These are phyloP conservation scores for Blennius ocellaris DNA, from an alignment of 2,113 vertebrate species.

Conservation along the genomic window DNA sequence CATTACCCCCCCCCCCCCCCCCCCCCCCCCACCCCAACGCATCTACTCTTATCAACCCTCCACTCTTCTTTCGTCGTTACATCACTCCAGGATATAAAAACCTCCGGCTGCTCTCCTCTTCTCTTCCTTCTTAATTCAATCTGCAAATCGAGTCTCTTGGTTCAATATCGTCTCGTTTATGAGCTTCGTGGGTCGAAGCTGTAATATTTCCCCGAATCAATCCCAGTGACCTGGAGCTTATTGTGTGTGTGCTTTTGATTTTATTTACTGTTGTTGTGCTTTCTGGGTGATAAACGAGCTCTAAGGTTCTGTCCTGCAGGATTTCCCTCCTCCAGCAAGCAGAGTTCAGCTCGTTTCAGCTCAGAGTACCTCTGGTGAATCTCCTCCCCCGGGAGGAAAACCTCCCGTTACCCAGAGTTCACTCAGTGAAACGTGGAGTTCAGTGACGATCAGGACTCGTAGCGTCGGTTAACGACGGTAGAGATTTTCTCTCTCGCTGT, in stretches of 20 bases:
- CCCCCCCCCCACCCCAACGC: not conserved
- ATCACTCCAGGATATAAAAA: slow-evolving; percentile 44
- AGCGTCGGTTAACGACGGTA: too few relatives aligned
- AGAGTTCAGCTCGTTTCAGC: too few relatives aligned
- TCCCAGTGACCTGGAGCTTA: slow-evolving; percentile 5
- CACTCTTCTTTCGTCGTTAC: slow-evolving; percentile 31
- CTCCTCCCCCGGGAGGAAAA: too few relatives aligned
- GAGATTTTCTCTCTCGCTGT: too few relatives aligned
- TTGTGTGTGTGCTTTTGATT: slow-evolving; percentile 2
- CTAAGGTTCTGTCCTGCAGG: too few relatives aligned
- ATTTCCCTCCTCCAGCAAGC: too few relatives aligned
- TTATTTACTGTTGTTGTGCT: not conserved
- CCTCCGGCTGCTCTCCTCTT: slow-evolving; percentile 23
- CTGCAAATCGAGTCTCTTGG: slow-evolving; percentile 52
- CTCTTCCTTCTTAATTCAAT: slow-evolving; percentile 60
- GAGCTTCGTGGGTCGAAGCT: slow-evolving; percentile 36
- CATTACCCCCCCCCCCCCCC: too few relatives aligned
- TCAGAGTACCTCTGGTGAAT: too few relatives aligned
- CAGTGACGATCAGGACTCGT: too few relatives aligned
- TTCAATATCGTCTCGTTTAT: slow-evolving; percentile 60
- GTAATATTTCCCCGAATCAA: slow-evolving; percentile 36
- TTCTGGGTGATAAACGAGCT: slow-evolving; percentile 1
- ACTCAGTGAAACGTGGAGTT: too few relatives aligned
- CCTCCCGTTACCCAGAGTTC: too few relatives aligned
- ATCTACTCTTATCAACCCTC: slow-evolving; percentile 10